Percentiles rank a stretch among this genome's conserved stretches.
phyloP scores from a whole-genome alignment of 1,140 invertebrate genomes.

The Chelonus insularis region DNA sequence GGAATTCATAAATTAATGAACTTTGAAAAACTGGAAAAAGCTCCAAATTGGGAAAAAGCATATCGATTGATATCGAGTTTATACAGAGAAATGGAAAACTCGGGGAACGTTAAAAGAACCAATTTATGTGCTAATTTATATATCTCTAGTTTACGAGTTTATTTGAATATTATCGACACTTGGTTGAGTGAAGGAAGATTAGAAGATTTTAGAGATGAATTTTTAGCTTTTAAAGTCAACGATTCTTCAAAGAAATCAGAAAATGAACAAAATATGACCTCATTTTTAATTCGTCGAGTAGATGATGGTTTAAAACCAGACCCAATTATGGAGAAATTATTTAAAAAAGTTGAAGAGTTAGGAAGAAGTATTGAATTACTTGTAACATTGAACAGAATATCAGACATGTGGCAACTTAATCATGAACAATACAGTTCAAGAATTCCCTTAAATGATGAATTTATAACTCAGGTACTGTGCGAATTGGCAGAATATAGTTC shows the following conservation, averaged over 20 bases:
- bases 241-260: constrained; percentile 11
- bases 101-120: constrained; percentile 50
- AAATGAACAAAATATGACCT: constrained; percentile 30
- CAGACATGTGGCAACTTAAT: constrained; percentile 50
- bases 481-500: constrained; percentile 46
- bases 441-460: constrained; percentile 47
- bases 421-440: constrained; percentile 31
- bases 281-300: constrained; percentile 33
- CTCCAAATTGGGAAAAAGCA: constrained; percentile 41
- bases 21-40: constrained; percentile 50
- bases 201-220: constrained; percentile 61
- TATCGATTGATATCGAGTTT: constrained; percentile 45
- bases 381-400: constrained; percentile 50
- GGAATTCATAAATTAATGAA: constrained; percentile 54
- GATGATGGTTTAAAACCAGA: constrained; percentile 37
- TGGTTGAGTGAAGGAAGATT: constrained; percentile 63
- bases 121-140: constrained; percentile 60
- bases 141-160: constrained; percentile 57
- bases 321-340: constrained; percentile 51
- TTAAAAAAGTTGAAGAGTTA: constrained; percentile 52
- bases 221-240: constrained; percentile 57
- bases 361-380: constrained; percentile 54
- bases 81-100: constrained; percentile 54
- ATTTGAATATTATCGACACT: constrained; percentile 60
- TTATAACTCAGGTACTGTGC: constrained; percentile 39